Base-by-base conservation (phyloP, 2,113 vertebrate species). In the Hemichromis elongatus region DNA sequence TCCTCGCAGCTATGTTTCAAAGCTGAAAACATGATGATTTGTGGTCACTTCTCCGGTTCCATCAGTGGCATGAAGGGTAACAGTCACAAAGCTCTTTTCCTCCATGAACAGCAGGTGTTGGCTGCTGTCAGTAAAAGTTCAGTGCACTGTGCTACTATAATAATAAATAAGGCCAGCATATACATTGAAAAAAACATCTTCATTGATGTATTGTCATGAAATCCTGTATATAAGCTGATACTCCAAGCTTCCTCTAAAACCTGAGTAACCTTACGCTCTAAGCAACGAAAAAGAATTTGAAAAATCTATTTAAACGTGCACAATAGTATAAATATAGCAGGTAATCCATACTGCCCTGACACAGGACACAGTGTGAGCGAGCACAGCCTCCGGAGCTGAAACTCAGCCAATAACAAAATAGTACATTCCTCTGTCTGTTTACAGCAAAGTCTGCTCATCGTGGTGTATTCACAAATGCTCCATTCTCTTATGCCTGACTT, bases 281-380 rank as follows among this genome's bases (percentile, higher is more conserved):
- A 24, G 81, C 79, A 61, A 21, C 24, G 9, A 55, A 28, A 79
- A 79, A 52, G 85, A 89, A 82, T 81, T n/a, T 19, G 3, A 66
- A 66, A 66, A 40, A 77, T 86, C 11, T 68, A 68, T 77, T 52
- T 0, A 82, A 83, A 86, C 6, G 81, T 80, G 86, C 12, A 79
- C 24, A 52, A 35, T 4, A 57, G 42, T 89, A 92, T 94, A 94
- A 94, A 92, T 95, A 92, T 88, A 90, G 42, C 9, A 13, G 66
- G 56, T 19, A 68, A 70, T 89, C 9, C 54, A 84, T 57, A 77
- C 83, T 90, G 89, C 81, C 77, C 92, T 82, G 89, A 70, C 63
- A 70, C 89, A 93, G 87, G 86, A 89, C 84, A 86, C 86, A 79
- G 86, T 86, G 80, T 80, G 55, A 80, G 79, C 18, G 18, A 24